Conservation (phyloP, 2,797 vertebrate species). For the Channallabes apus region DNA sequence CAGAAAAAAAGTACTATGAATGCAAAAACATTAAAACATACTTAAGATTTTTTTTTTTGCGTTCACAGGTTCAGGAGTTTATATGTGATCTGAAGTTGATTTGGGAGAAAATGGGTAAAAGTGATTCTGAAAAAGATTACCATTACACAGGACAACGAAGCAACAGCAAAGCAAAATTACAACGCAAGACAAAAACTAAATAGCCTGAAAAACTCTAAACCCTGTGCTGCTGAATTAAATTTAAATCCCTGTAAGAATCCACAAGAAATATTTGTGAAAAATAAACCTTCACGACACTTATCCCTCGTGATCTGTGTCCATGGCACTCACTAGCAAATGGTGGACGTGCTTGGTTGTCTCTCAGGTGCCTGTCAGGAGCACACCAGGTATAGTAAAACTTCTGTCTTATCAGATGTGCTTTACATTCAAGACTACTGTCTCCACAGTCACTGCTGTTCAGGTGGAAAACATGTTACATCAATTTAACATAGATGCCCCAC, state of each 20-base stretch:
- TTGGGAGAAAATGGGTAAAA: background rate
- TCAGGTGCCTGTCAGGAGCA: background rate
- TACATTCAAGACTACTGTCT: too few relatives aligned
- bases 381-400: too few relatives aligned
- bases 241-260: background rate
- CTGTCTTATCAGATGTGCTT: too few relatives aligned
- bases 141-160: too few relatives aligned
- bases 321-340: background rate
- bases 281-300: background rate
- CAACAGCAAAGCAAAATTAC: background rate
- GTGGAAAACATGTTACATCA: too few relatives aligned
- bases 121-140: background rate
- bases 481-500: too few relatives aligned
- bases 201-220: background rate
- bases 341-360: background rate
- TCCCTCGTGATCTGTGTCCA: background rate
- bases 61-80: constrained; percentile 4
- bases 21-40: too few relatives aligned
- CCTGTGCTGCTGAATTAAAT: background rate
- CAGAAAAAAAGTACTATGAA: background rate
- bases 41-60: background rate
- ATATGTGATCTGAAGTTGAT: background rate
- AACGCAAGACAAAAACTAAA: background rate
- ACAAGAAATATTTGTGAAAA: background rate
- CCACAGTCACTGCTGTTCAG: too few relatives aligned